Base-by-base conservation (phyloP, 2,888 invertebrate species). In the Drosophila prostipennis region DNA sequence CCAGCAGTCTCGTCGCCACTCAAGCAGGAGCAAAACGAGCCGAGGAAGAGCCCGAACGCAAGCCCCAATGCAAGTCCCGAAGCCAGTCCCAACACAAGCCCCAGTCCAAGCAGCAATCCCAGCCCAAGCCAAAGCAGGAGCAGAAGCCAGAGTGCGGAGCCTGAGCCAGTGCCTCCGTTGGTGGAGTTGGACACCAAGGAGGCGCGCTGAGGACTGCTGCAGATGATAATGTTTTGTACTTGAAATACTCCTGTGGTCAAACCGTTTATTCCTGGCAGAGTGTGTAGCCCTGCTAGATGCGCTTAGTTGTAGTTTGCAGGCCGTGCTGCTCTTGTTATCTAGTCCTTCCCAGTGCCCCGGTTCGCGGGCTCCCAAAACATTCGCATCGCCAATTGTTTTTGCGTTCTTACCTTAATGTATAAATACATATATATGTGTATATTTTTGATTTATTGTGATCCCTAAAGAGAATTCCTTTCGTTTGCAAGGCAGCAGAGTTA, bases 181-280 rank as follows among this genome's bases (percentile, higher is more conserved):
- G 67, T 83, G 6, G 81, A 84, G 51, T 51, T 86, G 16, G 71
- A 45, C 7, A 53, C 56, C 13, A 72, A 54, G 26, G 58, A 71
- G 48, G 23, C 43, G 49, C 49, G 11, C 36, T 55, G 51, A 67
- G n/a, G 6, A 43, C 42, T 63, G 42, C 67, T 6, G 29, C 8
- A 16, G 23, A 48, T 45, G 43, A 55, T 53, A 34, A 48, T 63
- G 56, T 64, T 54, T 48, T 59, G 40, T 78, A 54, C 48, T 46
- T 58, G 65, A 69, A 85, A 86, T 86, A 85, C 80, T 85, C 80
- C 80, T 72, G 81, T 78, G 84, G 84, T 84, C 70, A 82, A 78
- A 82, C 23, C 53, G 77, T 74, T 70, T 67, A 43, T 59, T 16
- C 26, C 32, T 6, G 36, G 16, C 32, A 52, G 37, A 45, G 46